phyloP scores from a whole-genome alignment of 1,140 invertebrate genomes.

The Armadillidium nasatum region DNA sequence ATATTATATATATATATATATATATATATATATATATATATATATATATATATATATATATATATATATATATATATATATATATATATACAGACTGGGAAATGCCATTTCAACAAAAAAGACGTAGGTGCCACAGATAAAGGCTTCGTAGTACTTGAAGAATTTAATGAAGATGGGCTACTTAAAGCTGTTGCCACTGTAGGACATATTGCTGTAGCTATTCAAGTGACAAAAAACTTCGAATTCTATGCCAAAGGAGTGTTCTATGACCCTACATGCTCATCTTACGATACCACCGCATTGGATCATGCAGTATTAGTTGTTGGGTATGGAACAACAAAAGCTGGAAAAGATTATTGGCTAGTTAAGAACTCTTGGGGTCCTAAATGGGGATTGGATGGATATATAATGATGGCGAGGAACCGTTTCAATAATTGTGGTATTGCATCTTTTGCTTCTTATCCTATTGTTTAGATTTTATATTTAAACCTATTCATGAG shows the following conservation, averaged over 20 bases:
- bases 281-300: constrained; percentile 52
- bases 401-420: constrained; percentile 52
- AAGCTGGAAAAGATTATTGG: constrained; percentile 70
- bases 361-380: constrained; percentile 91
- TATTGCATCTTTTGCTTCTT: constrained; percentile 68
- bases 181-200: constrained; percentile 75
- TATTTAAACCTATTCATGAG: too few relatives aligned
- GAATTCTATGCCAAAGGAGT: constrained; percentile 51
- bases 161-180: constrained; percentile 65
- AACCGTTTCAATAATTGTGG: constrained; percentile 53
- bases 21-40: too few relatives aligned
- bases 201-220: constrained; percentile 68
- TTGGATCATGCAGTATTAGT: constrained; percentile 67
- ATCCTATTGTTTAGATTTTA: constrained; percentile 55
- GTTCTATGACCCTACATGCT: constrained; percentile 62
- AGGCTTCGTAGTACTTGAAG: constrained; percentile 74
- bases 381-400: constrained; percentile 50
- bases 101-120: constrained; percentile 64
- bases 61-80: too few relatives aligned
- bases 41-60: too few relatives aligned
- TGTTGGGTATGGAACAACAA: constrained; percentile 63
- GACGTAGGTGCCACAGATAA: constrained; percentile 73
- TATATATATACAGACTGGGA: constrained; percentile 52
- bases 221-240: not conserved
- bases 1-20: too few relatives aligned